Base-by-base conservation (phyloP, 2,888 invertebrate genomes). In the Mesorhabditis spiculigera region DNA sequence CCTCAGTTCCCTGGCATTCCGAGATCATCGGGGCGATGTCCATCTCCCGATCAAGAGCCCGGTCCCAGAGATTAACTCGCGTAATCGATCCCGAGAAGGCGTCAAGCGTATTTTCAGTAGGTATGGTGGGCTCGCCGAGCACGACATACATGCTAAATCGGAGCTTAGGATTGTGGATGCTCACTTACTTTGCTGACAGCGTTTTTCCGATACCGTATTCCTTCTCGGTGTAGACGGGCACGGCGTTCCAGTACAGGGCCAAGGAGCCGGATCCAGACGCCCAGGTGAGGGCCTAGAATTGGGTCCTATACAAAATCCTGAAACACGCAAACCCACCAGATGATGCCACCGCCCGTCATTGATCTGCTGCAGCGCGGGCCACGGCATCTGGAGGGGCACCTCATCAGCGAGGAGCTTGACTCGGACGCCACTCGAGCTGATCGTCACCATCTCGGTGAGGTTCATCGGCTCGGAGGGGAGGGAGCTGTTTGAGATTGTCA, bases 281-380 rank as follows among this genome's bases (percentile, higher is more conserved):
- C 95, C 95, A 95, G n/a, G 94, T 92, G 68, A 96, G 90, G 61
- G 94, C 93, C 45, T 95, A 91, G 84, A 95, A 94, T 61, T 73
- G n/a, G 43, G 42, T 8, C 4, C 8, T 50, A 10, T 50, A 13
- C 58, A 13, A 50, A 13, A 1, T 50, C 8, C 58, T 13, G 8
- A 50, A 50, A 13, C n/a, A 13, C n/a, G 58, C n/a, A 50, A 13
- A 42, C 66, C 44, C 16, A 83, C 77, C 68, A 83, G 42, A 73
- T 85, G 83, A 88, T 95, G 95, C 95, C 95, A 95, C 86, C 93
- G 93, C 4, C 94, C 95, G 85, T 95, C 95, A 85, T 95, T 95
- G 41, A 95, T 91, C 4, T 77, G 72, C 70, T 84, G 86, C 8
- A 77, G 76, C 5, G 71, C 69, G 8, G 83, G 83, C 74, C 74